A percentile compares a stretch with the other conserved stretches of the same genome.
Evolutionary conservation across 2,888 invertebrate genomes (phyloP).

Genomic region (Brachyptera risi): DNA sequence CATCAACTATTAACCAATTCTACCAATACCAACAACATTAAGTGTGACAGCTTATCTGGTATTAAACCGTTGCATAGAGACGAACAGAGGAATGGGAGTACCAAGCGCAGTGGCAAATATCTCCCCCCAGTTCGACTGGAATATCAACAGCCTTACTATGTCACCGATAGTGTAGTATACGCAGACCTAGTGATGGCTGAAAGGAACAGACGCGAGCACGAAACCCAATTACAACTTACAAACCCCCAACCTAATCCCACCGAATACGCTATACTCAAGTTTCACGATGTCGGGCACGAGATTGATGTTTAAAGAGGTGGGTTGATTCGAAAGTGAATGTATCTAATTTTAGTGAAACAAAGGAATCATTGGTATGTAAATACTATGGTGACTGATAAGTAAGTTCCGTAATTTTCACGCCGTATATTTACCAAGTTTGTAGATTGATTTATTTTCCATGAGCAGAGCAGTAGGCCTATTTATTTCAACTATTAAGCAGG

Average conservation of each 20-base stretch:
- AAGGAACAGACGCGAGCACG: conserved; percentile 24
- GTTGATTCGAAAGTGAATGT: too few species aligned
- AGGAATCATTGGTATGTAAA: too few species aligned
- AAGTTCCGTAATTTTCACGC: too few species aligned
- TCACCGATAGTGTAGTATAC: conserved; percentile 29
- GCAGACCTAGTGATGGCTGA: conserved; percentile 31
- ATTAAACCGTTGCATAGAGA: not conserved
- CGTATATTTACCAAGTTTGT: too few species aligned
- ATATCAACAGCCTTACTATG: conserved; percentile 32
- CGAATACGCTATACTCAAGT: conserved; percentile 62
- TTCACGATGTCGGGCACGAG: conserved; percentile 63
- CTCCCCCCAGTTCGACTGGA: conserved; percentile 31
- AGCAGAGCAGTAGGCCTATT: too few species aligned
- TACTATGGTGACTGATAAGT: too few species aligned
- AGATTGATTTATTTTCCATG: too few species aligned
- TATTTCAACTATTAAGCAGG: too few species aligned
- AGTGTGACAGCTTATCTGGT: not conserved
- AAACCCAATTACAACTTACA: conserved; percentile 30
- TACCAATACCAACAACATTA: conserved; percentile 31
- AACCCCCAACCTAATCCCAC: conserved; percentile 37
- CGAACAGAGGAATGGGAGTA: conserved; percentile 1
- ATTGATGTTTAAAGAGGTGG: conserved; percentile 60
- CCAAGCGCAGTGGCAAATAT: conserved; percentile 23
- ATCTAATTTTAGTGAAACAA: too few species aligned
- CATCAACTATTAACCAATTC: conserved; percentile 32